These are phyloP conservation scores for Lasioglossum calceatum DNA, from an alignment of 2,888 invertebrate genomes.

Conservation along the genomic window DNA sequence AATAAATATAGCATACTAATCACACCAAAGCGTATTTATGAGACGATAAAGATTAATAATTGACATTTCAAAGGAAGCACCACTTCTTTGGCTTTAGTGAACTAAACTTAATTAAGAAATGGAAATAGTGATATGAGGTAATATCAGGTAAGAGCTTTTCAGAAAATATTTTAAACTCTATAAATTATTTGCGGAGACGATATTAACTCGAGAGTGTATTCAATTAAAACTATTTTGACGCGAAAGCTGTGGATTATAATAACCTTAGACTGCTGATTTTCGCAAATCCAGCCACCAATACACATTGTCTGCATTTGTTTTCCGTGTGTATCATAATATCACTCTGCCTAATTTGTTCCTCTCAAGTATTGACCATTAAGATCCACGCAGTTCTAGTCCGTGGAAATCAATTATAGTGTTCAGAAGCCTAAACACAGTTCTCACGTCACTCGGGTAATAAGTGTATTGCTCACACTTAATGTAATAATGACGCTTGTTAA, in stretches of 20 bases:
- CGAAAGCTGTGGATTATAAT: constrained; percentile 64
- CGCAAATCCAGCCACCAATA: constrained; percentile 86
- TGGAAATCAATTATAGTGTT: constrained; percentile 61
- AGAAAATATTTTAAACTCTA: constrained; percentile 48
- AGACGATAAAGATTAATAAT: constrained; percentile 61
- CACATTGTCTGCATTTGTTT: constrained; percentile 88
- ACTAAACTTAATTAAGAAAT: constrained; percentile 52
- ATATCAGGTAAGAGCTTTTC: constrained; percentile 52
- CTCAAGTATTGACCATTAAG: constrained; percentile 57
- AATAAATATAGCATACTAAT: constrained; percentile 38
- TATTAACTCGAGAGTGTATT: constrained; percentile 56
- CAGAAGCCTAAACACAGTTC: constrained; percentile 66
- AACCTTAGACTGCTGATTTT: constrained; percentile 74
- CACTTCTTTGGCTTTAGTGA: constrained; percentile 61
- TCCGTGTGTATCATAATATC: constrained; percentile 72
- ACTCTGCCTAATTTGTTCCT: constrained; percentile 69
- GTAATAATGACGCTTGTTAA: constrained; percentile 64
- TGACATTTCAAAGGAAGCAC: constrained; percentile 71
- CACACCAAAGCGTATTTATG: constrained; percentile 46
- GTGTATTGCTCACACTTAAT: constrained; percentile 58
- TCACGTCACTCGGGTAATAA: constrained; percentile 65
- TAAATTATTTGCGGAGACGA: constrained; percentile 58
- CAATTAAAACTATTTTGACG: constrained; percentile 58
- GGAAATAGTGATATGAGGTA: constrained; percentile 62
- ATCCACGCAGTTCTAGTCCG: constrained; percentile 60